Evolutionary conservation across 2,113 vertebrate genomes (phyloP).

Genomic region (Podarcis muralis): DNA sequence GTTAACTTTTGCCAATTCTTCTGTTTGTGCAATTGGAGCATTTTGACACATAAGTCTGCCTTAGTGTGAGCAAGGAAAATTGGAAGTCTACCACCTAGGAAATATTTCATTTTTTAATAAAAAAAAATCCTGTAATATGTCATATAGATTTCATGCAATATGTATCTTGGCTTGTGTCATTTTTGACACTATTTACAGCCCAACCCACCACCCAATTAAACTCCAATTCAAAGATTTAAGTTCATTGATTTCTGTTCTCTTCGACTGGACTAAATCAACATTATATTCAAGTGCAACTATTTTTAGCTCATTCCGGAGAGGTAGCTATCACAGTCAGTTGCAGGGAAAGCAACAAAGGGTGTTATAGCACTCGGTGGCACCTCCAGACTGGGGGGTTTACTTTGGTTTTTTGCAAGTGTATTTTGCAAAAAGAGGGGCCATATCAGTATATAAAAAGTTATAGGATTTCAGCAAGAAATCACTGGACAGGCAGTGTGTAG

Average conservation of each 20-base stretch:
- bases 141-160: fast-evolving
- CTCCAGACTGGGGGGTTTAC: no score
- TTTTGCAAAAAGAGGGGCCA: no score
- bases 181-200: neutral
- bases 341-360: no score
- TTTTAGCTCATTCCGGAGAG: no score
- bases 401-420: no score
- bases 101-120: neutral
- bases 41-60: neutral
- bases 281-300: neutral
- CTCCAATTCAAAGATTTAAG: neutral
- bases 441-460: no score
- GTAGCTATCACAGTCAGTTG: no score
- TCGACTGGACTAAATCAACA: neutral
- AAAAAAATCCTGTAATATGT: neutral
- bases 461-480: no score
- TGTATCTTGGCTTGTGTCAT: neutral
- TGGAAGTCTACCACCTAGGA: neutral
- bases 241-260: neutral
- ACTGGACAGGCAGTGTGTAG: no score
- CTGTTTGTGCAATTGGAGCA: neutral
- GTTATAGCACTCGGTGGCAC: no score
- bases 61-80: neutral
- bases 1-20: neutral
- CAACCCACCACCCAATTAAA: neutral